phyloP scores from a whole-genome alignment of 2,888 invertebrate species.

The Callimorpha dominula region DNA sequence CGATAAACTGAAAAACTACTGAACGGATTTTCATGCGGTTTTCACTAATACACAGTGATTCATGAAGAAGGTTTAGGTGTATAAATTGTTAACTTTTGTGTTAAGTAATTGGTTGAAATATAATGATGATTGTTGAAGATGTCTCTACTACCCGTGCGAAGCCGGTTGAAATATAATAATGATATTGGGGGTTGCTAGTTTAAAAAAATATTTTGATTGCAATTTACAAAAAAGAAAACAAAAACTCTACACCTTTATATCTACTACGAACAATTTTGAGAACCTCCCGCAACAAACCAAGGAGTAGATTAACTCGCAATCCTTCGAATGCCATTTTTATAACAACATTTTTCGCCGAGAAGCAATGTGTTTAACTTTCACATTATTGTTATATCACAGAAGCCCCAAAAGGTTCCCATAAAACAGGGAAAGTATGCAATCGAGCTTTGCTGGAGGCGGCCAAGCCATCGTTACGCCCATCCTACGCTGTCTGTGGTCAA shows the following conservation, averaged over 20 bases:
- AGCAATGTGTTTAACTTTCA: slow-evolving; percentile 58
- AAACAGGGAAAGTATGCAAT: slow-evolving; percentile 85
- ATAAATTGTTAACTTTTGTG: too few relatives aligned
- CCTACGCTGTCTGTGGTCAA: slow-evolving; percentile 66
- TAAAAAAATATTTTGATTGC: background rate
- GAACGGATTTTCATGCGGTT: too few relatives aligned
- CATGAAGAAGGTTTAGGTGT: too few relatives aligned
- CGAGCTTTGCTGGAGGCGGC: slow-evolving; percentile 70
- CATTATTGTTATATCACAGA: slow-evolving; percentile 71
- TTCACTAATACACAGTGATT: too few relatives aligned
- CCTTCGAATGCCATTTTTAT: slow-evolving; percentile 22
- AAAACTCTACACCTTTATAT: background rate
- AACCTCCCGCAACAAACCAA: slow-evolving; percentile 22
- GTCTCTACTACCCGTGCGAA: too few relatives aligned
- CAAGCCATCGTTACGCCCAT: slow-evolving; percentile 78
- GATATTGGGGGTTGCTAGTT: too few relatives aligned
- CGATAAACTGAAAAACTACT: too few relatives aligned
- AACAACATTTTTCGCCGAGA: slow-evolving; percentile 23
- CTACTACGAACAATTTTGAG: slow-evolving; percentile 16
- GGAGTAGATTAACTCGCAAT: slow-evolving; percentile 12
- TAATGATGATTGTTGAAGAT: too few relatives aligned
- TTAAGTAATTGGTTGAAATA: too few relatives aligned
- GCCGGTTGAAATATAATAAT: too few relatives aligned
- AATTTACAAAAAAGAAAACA: background rate
- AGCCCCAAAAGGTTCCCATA: slow-evolving; percentile 79